These are phyloP conservation scores for Peromyscus polionotus DNA, from an alignment of 2,113 vertebrate genomes.

Conservation along the genomic window DNA sequence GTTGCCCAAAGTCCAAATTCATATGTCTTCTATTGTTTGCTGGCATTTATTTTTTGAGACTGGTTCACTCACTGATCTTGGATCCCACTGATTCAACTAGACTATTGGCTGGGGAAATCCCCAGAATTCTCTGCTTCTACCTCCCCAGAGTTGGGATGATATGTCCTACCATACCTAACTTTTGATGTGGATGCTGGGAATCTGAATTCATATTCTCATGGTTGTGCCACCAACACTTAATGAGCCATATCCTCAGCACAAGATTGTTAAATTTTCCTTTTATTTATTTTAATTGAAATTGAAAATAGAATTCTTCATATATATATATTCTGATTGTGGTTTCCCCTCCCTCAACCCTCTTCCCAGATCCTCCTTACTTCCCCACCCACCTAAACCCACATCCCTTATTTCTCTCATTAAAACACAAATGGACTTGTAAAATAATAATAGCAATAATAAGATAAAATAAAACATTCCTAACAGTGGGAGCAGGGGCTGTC, in stretches of 20 bases:
- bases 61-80: neutral
- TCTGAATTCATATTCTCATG: neutral
- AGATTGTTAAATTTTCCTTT: neutral
- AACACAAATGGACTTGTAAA: neutral
- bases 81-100: neutral
- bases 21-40: neutral
- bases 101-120: neutral
- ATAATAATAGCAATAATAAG: neutral
- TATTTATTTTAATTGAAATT: neutral
- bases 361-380: neutral
- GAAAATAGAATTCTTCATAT: neutral
- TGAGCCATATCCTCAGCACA: neutral
- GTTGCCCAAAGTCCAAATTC: neutral
- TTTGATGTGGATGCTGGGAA: neutral
- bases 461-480: neutral
- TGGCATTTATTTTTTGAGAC: neutral
- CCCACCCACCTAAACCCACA: neutral
- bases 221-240: neutral
- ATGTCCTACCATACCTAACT: neutral
- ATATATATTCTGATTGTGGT: neutral
- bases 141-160: neutral
- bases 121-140: neutral
- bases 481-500: no score
- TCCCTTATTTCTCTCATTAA: no score
- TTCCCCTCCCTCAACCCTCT: neutral